Evolutionary conservation across 2,113 vertebrate species (phyloP), one percentile per base, ranked within the genome.

Genomic region (Pseudorectes ferrugineus): DNA sequence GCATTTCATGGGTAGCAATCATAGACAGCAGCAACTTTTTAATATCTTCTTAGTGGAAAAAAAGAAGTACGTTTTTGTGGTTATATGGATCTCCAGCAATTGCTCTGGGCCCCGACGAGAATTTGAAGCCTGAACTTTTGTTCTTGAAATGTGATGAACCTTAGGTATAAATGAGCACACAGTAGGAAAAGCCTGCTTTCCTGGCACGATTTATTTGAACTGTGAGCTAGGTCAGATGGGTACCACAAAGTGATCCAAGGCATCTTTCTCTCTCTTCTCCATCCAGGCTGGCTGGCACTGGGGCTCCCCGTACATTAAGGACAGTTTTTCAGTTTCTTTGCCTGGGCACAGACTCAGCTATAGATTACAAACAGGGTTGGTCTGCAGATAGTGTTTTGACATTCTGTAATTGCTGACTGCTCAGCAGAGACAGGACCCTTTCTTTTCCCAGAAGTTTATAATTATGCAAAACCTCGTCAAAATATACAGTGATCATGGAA

Each of bases 91-190:
- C 28, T 79, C 36, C 57, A 48, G 12, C 26, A 67, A 10, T 46
- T 72, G 10, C 21, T 22, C 6, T 48, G 16, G 15, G 7, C 20
- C 23, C 14, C 4, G 3, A 28, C 0, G 0, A 71, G 57, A 71
- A 22, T 78, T 83, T 91, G 61, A 89, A 81, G 74, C 31, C 24
- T 59, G 24, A 81, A 54, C 51, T 92, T 89, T 29, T 28, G 17
- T 49, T 84, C 73, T 62, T 87, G 43, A 77, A 66, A 89, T 67
- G 48, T 77, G 43, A 28, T 79, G 21, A 75, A 51, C 51, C 61
- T 73, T 42, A 81, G 51, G 14, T 31, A 68, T 81, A 51, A 86
- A 61, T 46, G n/a, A 61, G 38, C 29, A 38, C 8, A 9, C 11
- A n/a, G 29, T 6, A 55, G 75, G 63, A 86, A 66, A 79, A 74